phyloP scores from a whole-genome alignment of 2,797 vertebrate genomes.

The Craterocephalus amniculus region DNA sequence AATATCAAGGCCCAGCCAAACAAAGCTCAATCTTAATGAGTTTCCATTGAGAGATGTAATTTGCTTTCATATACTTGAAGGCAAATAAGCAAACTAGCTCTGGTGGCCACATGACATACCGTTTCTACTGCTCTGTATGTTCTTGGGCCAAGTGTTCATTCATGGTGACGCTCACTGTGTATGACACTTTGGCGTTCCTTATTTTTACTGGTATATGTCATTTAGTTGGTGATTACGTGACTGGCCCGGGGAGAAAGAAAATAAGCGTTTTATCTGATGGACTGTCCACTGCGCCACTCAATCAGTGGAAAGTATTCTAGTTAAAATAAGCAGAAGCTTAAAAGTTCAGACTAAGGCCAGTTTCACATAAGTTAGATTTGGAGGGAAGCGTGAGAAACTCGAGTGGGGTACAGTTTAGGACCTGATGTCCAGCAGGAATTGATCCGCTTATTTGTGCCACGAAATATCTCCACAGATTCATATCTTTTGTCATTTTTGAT shows the following conservation, averaged over 20 bases:
- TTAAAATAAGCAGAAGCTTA: conserved; percentile 79
- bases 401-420: conserved; percentile 45
- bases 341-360: conserved; percentile 74
- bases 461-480: conserved; percentile 42
- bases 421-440: conserved; percentile 51
- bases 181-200: conserved; percentile 64
- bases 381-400: conserved; percentile 50
- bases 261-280: conserved; percentile 83
- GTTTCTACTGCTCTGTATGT: conserved; percentile 22
- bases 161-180: conserved; percentile 55
- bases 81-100: conserved; percentile 23
- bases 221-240: conserved; percentile 81
- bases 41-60: conserved; percentile 32
- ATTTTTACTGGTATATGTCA: conserved; percentile 67
- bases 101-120: conserved; percentile 13
- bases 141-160: conserved; percentile 48
- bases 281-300: conserved; percentile 76
- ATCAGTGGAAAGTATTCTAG: conserved; percentile 79
- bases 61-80: conserved; percentile 23
- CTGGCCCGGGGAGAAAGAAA: conserved; percentile 79
- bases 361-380: conserved; percentile 45
- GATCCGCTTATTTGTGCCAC: conserved; percentile 46
- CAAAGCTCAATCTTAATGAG: conserved; percentile 29
- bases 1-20: conserved; percentile 36
- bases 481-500: conserved; percentile 37